Evolutionary conservation across 2,888 invertebrate genomes (phyloP), one percentile per base, ranked within the genome.

Genomic region (Macaria liturata): DNA sequence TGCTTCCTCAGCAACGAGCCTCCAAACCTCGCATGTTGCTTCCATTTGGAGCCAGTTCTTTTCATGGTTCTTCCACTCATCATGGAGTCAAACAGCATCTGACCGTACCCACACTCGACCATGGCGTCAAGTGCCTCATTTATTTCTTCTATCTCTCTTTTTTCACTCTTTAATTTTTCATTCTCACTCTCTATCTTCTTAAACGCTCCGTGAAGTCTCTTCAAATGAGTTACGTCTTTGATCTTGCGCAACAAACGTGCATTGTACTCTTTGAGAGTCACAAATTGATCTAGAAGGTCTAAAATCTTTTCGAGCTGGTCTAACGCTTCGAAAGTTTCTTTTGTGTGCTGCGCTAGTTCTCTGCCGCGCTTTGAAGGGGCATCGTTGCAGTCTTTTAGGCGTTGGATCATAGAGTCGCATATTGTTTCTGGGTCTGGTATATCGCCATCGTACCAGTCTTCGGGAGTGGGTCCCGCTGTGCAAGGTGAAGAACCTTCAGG

Each of bases 251-350:
- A 93, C 32, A 96, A 86, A 63, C 93, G 93, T 0, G 93, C 92
- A 79, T 97, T 96, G 65, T 96, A 95, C 70, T 96, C 95, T 65
- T 95, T 93, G 42, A 97, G 83, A 45, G 94, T 93, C 4, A 96
- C 90, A 65, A 97, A 93, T 73, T 96, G 95, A 73, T 97, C 96
- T 81, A 97, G 93, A 39, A 97, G 84, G 61, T 94, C 94, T 69
- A 97, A 94, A 5, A 97, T 90, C 69, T 95, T 95, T 67, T 96
- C 96, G 50, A 97, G 81, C 73, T 97, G 96, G 72, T 97, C 96
- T 62, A 97, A 93, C 0, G 95, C 94, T 67, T 95, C 94, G 8
- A 94, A 86, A 0, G 94, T 93, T 20, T 93, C 93, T 66, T 94
- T 88, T 0, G 93, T 93, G 39, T 89, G 93, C 3, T 91, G 81